A percentile compares a stretch with the other conserved stretches of the same genome.
These are phyloP conservation scores for Pandemis corylana DNA, from an alignment of 2,888 invertebrate genomes.

Conservation along the genomic window DNA sequence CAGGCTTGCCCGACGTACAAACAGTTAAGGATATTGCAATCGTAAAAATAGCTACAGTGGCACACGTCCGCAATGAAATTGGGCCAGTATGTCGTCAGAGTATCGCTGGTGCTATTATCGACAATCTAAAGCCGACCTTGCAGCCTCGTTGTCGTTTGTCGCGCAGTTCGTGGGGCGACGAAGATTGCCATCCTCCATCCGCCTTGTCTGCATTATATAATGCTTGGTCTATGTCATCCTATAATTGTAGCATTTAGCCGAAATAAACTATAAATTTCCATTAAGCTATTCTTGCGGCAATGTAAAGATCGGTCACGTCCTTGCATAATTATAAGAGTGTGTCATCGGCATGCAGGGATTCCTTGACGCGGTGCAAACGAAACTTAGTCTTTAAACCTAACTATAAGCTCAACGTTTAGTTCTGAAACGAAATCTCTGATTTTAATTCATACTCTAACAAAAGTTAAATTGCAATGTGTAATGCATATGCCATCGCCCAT, in stretches of 20 bases:
- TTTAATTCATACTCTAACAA: no score
- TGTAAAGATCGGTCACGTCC: no score
- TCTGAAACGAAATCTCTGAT: no score
- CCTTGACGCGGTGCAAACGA: no score
- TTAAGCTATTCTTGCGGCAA: background rate
- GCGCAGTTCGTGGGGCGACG: slow-evolving; percentile 79
- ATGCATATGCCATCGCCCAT: no score
- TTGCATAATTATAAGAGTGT: no score
- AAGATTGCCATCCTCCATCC: slow-evolving; percentile 81
- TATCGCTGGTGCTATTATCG: slow-evolving; percentile 77
- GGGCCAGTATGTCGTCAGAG: slow-evolving; percentile 72
- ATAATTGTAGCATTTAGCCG: slow-evolving; percentile 22
- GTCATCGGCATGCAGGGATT: no score
- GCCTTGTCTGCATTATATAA: slow-evolving; percentile 77
- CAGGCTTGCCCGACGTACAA: slow-evolving; percentile 2
- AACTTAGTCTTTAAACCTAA: no score
- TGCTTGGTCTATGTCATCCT: slow-evolving; percentile 50
- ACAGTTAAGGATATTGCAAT: slow-evolving; percentile 20
- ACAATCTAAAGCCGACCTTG: slow-evolving; percentile 82
- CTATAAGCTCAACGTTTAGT: no score
- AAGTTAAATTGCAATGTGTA: no score
- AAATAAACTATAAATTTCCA: background rate
- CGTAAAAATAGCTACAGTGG: slow-evolving; percentile 34
- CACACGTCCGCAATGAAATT: slow-evolving; percentile 62
- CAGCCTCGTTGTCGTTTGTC: slow-evolving; percentile 80